Base-by-base conservation (phyloP, 2,888 invertebrate genomes). In the Eupithecia inturbata region DNA sequence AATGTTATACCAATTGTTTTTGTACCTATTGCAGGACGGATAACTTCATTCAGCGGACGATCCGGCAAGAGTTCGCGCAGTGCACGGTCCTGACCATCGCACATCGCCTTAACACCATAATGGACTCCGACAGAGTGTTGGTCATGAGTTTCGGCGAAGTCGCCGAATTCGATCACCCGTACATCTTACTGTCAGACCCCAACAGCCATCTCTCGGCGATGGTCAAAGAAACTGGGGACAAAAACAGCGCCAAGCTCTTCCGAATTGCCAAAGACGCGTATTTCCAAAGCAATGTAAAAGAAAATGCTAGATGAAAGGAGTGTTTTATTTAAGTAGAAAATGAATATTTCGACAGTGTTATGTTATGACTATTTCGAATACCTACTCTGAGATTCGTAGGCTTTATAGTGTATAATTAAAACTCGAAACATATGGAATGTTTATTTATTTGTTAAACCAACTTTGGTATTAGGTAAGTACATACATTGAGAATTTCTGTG, bases 61-160 rank as follows among this genome's bases (percentile, higher is more conserved):
- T 98, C 63, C 95, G 98, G 31, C 94, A 95, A 16, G 96, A 97
- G 88, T 98, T 98, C 85, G 93, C 94, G 12, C 90, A 96, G 1
- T 98, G 98, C 87, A 98, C 98, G 0, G 98, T 98, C 5, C 90
- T 99, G 19, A 98, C 98, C 0, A 98, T 99, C 66, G 98, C 98
- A 14, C 98, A 99, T 90, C 96, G 98, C 68, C 95, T 99, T 73
- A 98, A 98, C 89, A 99, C 98, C 10, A 98, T 99, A 82, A 96
- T 98, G 96, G 98, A 98, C 90, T 97, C 97, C 5, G 97, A 97
- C 88, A 96, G 97, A 84, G 97, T 98, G 93, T 82, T 96, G 12
- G 95, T 96, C 10, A 94, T 96, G 91, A 96, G 95, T 82, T 94
- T 94, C 80, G 96, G 96, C 0, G 93, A 95, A 66, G 95, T 91